Base-by-base conservation (phyloP, 2,888 invertebrate species). In the Melanotus villosus region DNA sequence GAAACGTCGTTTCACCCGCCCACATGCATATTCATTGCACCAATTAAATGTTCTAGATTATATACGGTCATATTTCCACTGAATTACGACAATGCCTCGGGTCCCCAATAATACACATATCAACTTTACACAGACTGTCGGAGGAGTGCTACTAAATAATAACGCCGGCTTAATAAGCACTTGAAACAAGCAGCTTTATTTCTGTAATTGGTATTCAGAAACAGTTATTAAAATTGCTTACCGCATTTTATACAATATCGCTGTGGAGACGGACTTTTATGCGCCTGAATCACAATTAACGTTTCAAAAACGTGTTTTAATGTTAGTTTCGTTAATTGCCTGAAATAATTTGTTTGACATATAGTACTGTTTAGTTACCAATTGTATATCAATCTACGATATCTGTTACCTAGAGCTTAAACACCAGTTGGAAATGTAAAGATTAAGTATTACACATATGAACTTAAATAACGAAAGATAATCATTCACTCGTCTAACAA, bases 51-150 rank as follows among this genome's bases (percentile, higher is more conserved):
- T 77, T 73, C 75, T 77, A 77, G 76, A 80, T 80, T 80, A 79
- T 80, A 79, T 80, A 80, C 78, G 81, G 80, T 80, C 80, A 79
- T 80, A 80, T 81, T 81, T 80, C 80, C 76, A 78, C 80, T 81
- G 80, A 81, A 79, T 81, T 81, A 81, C 80, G 80, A 80, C 72
- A 74, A 73, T 74, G 78, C 80, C 79, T 68, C 45, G 65, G 79
- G 78, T 73, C 72, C 70, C 65, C 77, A 73, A 75, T 78, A 78
- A 78, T 77, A 79, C 78, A 79, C 78, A 75, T 78, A 79, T 79
- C 80, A 75, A 74, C 70, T 65, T 73, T 73, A 73, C 74, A 71
- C 66, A 73, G 70, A 72, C 73, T 70, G 72, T 71, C 74, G 68
- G 75, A 74, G 71, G 70, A 72, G 73, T 72, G 73, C 75, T 77